Evolutionary conservation across 1,140 invertebrate species (phyloP), one percentile per base, ranked within the genome.

Genomic region (Caerostris extrusa): DNA sequence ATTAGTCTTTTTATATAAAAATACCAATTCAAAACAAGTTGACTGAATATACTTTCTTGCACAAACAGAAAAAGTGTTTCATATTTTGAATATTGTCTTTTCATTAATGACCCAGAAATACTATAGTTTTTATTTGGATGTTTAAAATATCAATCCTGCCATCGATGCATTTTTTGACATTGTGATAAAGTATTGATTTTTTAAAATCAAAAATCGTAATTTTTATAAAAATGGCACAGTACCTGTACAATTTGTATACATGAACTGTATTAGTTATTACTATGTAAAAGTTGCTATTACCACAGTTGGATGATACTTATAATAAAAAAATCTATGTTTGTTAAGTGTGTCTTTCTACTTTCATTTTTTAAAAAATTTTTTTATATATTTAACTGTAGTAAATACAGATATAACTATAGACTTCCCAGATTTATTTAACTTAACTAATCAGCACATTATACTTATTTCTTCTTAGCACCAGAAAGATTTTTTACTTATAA

Each of bases 311-410:
- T 34, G 17, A 56, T 85, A 85, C 82, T 88, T 88, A 88, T 17
- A 88, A 88, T 88, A 64, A 88, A 88, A n/a, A n/a, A 34, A 61
- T 67, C 58, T 88, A 88, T 88, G 86, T 67, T 88, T 88, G 86
- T 88, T 88, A 50, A 64, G 64, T 67, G 12, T 7, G 64, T 67
- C 64, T 67, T 34, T 34, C 34, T 34, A 34, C 34, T 67, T 12
- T 67, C 64, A 14, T 67, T 64, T 64, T 64, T 64, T n/a, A n/a
- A n/a, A n/a, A n/a, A n/a, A n/a, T n/a, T 64, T 64, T 64, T 64
- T 67, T 67, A 5, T 14, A 67, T 14, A 67, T 34, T 34, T 34
- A 2, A 34, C 34, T 34, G 34, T 34, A 34, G 34, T 34, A 34
- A 34, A 34, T 34, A 34, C 34, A 34, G 34, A 34, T 34, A 34